These are phyloP conservation scores for Callyntrura guangdongensis DNA, from an alignment of 2,888 invertebrate species.

Conservation along the genomic window DNA sequence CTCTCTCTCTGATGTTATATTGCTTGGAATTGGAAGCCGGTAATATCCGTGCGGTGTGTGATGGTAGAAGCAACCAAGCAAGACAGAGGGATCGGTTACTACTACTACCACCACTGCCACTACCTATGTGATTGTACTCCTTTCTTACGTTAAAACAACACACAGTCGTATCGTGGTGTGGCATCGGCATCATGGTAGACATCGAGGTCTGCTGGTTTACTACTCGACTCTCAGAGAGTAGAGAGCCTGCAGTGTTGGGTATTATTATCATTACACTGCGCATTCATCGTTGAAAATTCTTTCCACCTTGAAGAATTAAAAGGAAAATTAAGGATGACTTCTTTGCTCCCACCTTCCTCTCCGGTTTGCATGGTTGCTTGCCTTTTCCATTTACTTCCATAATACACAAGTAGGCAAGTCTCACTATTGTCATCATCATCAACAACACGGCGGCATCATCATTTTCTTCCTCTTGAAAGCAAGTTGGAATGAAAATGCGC, in stretches of 20 bases:
- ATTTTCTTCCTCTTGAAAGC: background rate
- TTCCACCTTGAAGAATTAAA: conserved; percentile 71
- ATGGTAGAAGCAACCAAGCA: conserved; percentile 50
- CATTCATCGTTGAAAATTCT: conserved; percentile 50
- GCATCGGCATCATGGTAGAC: conserved; percentile 32
- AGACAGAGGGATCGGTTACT: conserved; percentile 24
- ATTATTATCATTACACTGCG: conserved; percentile 43
- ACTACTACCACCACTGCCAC: background rate
- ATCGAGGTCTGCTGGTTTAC: background rate
- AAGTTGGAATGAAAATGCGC: background rate
- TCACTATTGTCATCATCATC: background rate
- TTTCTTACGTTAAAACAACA: conserved; percentile 41
- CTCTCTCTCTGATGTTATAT: conserved; percentile 8
- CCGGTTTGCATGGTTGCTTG: conserved; percentile 41
- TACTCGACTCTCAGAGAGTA: background rate
- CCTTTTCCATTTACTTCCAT: conserved; percentile 36
- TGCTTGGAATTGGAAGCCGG: conserved; percentile 47
- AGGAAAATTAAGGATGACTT: conserved; percentile 69
- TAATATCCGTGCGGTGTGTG: conserved; percentile 10
- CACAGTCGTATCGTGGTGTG: background rate
- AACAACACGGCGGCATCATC: conserved; percentile 6
- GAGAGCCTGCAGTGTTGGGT: conserved; percentile 10
- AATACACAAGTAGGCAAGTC: background rate
- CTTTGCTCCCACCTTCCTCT: conserved; percentile 50
- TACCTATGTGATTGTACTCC: background rate